Evolutionary conservation across 2,888 invertebrate species (phyloP).

Genomic region (Epinotia ramella): DNA sequence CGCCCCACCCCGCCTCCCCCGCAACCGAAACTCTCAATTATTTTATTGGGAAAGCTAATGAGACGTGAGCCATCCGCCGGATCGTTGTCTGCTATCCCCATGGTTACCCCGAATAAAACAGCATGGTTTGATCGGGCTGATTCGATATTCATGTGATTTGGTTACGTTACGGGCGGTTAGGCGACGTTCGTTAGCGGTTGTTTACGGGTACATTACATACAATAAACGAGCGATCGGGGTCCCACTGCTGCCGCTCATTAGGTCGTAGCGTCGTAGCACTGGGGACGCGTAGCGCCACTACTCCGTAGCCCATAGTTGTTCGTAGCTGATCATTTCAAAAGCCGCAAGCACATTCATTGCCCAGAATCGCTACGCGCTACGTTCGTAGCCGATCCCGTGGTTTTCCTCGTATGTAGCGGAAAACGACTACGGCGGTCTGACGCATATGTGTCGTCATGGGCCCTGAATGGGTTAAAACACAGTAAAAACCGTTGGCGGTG

Average conservation of each 20-base stretch:
- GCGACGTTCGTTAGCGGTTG: constrained; percentile 26
- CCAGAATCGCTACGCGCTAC: too few relatives aligned
- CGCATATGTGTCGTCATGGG: too few relatives aligned
- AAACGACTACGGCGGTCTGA: too few relatives aligned
- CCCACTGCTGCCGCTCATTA: not conserved
- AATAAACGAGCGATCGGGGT: constrained; percentile 23
- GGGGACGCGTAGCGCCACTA: constrained; percentile 17
- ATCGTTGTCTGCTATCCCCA: constrained; percentile 65
- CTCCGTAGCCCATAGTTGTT: constrained; percentile 4
- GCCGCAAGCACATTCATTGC: too few relatives aligned
- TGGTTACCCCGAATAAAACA: constrained; percentile 58
- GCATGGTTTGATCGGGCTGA: constrained; percentile 24
- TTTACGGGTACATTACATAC: constrained; percentile 35
- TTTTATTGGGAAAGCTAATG: constrained; percentile 84
- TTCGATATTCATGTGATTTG: constrained; percentile 37
- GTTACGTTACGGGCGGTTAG: constrained; percentile 14
- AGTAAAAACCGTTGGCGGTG: too few relatives aligned
- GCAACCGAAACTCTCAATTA: constrained; percentile 81
- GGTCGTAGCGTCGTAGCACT: not conserved
- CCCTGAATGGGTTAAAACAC: too few relatives aligned
- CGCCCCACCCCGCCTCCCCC: constrained; percentile 58
- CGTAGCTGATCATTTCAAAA: not conserved
- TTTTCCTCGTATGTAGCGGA: too few relatives aligned
- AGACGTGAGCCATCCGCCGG: constrained; percentile 74
- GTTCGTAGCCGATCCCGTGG: too few relatives aligned